Conservation (phyloP, 2,797 vertebrate genomes). For the Parambassis ranga region DNA sequence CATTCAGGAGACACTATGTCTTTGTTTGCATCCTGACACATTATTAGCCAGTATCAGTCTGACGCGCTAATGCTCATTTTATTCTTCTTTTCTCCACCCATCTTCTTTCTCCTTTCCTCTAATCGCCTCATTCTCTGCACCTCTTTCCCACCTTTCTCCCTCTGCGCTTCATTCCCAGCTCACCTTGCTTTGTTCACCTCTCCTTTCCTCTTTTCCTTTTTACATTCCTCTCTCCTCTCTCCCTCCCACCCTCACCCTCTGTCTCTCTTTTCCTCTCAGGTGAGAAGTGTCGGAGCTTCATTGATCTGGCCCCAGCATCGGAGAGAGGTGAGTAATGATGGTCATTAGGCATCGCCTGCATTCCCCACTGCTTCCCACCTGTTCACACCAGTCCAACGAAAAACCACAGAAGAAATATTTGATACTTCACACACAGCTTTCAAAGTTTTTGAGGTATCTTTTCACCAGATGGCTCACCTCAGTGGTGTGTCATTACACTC, state of each 20-base stretch:
- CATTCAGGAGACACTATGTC: slow-evolving; percentile 2
- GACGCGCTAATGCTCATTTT: slow-evolving; percentile 17
- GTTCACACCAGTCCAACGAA: slow-evolving; percentile 33
- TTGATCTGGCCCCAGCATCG: slow-evolving; percentile 95
- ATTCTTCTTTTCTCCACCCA: neutral
- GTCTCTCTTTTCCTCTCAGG: slow-evolving; percentile 84
- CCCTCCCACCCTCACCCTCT: neutral
- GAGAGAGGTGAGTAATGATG: slow-evolving; percentile 90
- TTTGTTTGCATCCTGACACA: neutral
- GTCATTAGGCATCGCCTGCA: slow-evolving; percentile 56
- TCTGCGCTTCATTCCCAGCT: slow-evolving; percentile 11
- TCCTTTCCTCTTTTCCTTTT: slow-evolving; percentile 5
- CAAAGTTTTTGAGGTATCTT: too few species aligned
- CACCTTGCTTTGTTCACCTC: slow-evolving; percentile 22
- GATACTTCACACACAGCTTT: too few species aligned
- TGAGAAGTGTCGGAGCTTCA: slow-evolving; percentile 98
- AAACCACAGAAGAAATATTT: neutral
- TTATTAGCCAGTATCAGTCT: neutral
- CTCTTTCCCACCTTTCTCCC: neutral
- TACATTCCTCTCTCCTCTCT: too few species aligned
- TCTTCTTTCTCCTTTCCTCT: neutral
- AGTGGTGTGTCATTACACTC: too few species aligned
- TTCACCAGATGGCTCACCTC: too few species aligned
- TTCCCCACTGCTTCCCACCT: slow-evolving; percentile 55
- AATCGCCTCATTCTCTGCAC: slow-evolving; percentile 8